Evolutionary conservation across 1,140 invertebrate genomes (phyloP).

Genomic region (Formica exsecta): DNA sequence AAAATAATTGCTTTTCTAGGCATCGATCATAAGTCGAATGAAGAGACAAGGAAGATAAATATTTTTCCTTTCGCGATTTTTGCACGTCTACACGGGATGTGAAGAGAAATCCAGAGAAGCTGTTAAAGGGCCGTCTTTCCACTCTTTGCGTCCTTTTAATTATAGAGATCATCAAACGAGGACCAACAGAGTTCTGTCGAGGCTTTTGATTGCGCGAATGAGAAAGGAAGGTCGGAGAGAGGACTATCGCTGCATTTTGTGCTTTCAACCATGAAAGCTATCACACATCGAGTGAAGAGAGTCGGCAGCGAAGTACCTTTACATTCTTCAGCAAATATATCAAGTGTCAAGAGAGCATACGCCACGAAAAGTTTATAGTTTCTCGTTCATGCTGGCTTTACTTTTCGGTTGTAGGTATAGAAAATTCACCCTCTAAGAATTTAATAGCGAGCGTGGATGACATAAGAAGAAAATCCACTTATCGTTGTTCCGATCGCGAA

Average conservation of each 20-base stretch:
- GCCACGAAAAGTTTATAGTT: background rate
- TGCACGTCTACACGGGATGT: background rate
- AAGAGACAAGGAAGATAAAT: conserved; percentile 18
- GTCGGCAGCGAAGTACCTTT: background rate
- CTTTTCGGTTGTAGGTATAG: background rate
- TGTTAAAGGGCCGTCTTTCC: background rate
- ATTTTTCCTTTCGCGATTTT: background rate
- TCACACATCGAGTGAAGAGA: background rate
- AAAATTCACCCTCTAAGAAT: background rate
- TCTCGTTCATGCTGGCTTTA: background rate
- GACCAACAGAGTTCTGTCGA: background rate
- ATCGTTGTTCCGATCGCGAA: conserved; percentile 22
- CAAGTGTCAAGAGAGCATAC: background rate
- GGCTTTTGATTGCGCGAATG: background rate
- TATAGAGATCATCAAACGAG: conserved; percentile 37
- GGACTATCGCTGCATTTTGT: conserved; percentile 6
- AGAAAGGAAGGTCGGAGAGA: background rate
- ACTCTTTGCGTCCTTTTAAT: conserved; percentile 33
- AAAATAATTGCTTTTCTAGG: conserved; percentile 20
- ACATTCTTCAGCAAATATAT: conserved; percentile 6
- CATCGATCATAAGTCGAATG: conserved; percentile 29
- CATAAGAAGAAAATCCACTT: background rate
- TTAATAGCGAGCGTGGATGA: background rate
- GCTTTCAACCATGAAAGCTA: conserved; percentile 28
- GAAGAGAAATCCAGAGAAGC: background rate